A percentile compares a stretch with the other conserved stretches of the same genome.
Conservation (phyloP, 2,113 vertebrate species). For the Colistium nudipinnis region DNA sequence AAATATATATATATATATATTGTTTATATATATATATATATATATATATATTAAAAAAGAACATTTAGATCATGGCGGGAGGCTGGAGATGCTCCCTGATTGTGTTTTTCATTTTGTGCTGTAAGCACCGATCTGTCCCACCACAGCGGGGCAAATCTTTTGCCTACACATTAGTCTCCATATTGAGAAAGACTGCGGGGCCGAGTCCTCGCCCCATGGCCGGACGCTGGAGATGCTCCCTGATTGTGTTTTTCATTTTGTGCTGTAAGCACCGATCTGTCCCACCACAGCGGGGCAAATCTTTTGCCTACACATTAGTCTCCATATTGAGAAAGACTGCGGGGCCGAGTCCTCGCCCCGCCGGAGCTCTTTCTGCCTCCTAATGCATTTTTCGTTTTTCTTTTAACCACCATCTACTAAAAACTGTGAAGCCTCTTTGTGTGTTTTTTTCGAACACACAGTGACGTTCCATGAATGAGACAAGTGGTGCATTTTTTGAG, state of each 20-base stretch:
- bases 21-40: too few species aligned
- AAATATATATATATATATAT: too few species aligned
- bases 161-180: constrained; percentile 5
- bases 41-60: constrained; percentile 9
- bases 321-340: constrained; percentile 8
- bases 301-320: constrained; percentile 7
- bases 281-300: neutral
- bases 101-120: neutral
- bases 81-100: neutral
- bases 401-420: too few species aligned
- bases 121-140: neutral
- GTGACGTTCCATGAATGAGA: too few species aligned
- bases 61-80: neutral
- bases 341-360: too few species aligned
- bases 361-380: too few species aligned
- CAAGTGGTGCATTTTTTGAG: too few species aligned
- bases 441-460: too few species aligned
- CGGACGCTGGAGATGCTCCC: neutral
- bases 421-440: too few species aligned
- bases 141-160: neutral
- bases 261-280: neutral
- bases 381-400: too few species aligned
- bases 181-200: constrained; percentile 10
- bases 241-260: neutral
- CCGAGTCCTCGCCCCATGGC: too few species aligned